These are phyloP conservation scores for Melanerpes formicivorus DNA, from an alignment of 2,113 vertebrate species.

Conservation along the genomic window DNA sequence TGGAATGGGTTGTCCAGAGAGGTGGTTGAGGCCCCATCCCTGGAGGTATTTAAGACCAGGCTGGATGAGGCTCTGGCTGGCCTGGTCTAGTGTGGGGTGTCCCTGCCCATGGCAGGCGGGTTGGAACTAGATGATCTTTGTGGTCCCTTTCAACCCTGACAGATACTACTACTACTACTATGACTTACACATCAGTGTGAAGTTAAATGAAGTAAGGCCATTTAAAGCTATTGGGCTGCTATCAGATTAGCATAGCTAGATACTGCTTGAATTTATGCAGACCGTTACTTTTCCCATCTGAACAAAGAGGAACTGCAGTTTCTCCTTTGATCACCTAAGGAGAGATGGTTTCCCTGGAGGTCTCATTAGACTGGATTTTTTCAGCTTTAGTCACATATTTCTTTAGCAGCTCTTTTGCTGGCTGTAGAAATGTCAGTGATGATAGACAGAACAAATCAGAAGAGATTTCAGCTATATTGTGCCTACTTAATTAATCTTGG, in stretches of 20 bases:
- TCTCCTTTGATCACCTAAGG: neutral
- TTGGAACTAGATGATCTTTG: too few relatives aligned
- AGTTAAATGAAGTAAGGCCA: neutral
- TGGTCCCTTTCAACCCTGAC: too few relatives aligned
- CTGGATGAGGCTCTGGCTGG: too few relatives aligned
- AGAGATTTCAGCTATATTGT: conserved; percentile 4
- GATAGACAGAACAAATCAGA: neutral
- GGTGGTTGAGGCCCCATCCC: too few relatives aligned
- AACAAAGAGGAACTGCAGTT: neutral
- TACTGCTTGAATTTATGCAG: neutral
- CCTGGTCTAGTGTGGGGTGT: too few relatives aligned
- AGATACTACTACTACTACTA: too few relatives aligned
- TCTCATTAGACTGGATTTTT: conserved; percentile 57
- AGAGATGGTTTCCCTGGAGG: conserved; percentile 41
- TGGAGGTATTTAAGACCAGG: too few relatives aligned
- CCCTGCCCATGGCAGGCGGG: too few relatives aligned
- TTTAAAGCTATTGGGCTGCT: neutral
- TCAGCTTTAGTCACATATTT: conserved; percentile 19
- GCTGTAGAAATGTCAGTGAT: neutral
- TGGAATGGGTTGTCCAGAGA: too few relatives aligned
- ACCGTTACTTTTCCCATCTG: neutral
- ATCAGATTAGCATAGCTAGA: neutral
- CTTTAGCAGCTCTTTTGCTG: conserved; percentile 45
- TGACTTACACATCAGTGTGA: neutral
- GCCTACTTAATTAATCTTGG: conserved; percentile 53